Base-by-base conservation (phyloP, 53 echinoderm and acorn worm genomes). In the Hippasteria phrygiana region DNA sequence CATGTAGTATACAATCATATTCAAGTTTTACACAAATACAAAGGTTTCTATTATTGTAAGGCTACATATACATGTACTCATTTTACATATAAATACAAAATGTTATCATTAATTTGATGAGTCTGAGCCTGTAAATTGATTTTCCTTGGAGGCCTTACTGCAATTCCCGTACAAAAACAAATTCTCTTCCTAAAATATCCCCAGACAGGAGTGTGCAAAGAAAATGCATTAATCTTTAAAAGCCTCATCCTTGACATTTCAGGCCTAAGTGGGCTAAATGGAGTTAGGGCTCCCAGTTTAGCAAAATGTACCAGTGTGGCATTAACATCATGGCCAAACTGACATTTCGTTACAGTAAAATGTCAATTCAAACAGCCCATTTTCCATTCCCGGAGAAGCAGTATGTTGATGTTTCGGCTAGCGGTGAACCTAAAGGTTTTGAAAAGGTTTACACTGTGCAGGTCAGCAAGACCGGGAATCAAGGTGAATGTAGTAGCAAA, bases 161-260 rank as follows among this genome's bases (percentile, higher is more conserved):
- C 20, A 59, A 59, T 24, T 59, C 26, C 26, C 3, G 59, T 26
- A 12, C 5, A 14, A 59, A 8, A 55, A 55, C 55, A 16, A 59
- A 59, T 59, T 3, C 20, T 54, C 54, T 76, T 20, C 18, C 76
- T 53, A 36, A 76, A 18, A 48, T 31, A 48, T 50, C 28, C 9
- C 31, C 3, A 41, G 16, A 43, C 27, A 48, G 43, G 51, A 51
- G 12, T 31, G 37, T 17, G 53, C 13, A 50, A 35, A 43, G 35
- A 47, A 32, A 26, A 3, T 28, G 28, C 43, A 31, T 18, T 76
- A 31, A 33, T 14, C 76, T 76, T 50, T 76, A 59, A 26, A 26
- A 59, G 17, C 38, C 16, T 59, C 78, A 78, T 78, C 78, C 78
- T 78, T 78, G 78, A 78, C 78, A 78, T 78, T 78, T 78, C 16